Base-by-base conservation (phyloP, 2,113 vertebrate genomes). In the Macquaria australasica region DNA sequence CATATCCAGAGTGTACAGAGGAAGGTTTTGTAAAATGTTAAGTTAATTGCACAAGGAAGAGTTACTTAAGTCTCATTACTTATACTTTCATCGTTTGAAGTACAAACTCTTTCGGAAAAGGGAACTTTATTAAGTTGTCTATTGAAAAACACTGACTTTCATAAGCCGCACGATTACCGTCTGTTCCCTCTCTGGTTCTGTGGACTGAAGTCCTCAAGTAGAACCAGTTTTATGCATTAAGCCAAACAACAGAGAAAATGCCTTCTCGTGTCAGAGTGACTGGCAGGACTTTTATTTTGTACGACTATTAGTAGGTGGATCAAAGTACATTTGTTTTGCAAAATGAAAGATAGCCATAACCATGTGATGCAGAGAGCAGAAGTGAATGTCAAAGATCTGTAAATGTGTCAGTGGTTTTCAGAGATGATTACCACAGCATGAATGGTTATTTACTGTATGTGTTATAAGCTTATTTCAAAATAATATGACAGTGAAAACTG, bases 41-140 rank as follows among this genome's bases (percentile, higher is more conserved):
- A 25, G 31, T 25, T 31, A 59, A 76, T 16, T 64, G 59, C 81
- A 67, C 66, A 83, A 56, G 16, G 41, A 64, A 31, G 64, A 71
- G 77, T 81, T 69, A 77, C 82, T 85, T 84, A 88, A 64, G 86
- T 85, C 77, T 85, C 55, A 41, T 69, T 58, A 66, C 23, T 50
- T 85, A 71, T 76, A 78, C 77, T 75, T 91, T 80, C 60, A 84
- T 89, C 87, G 63, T 91, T 86, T 85, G 74, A 89, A 90, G 79
- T 78, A 56, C 53, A 84, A 81, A 85, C 70, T 51, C 71, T 86
- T 72, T 88, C 4, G 68, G 84, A 87, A 80, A 88, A 66, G 23
- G 1, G 14, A 53, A 59, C 5, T 41, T 62, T 79, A 31, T 43
- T 43, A 55, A 84, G 63, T 81, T 76, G 69, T 87, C 85, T 85